Conservation (phyloP, 2,797 vertebrate genomes). For the Pangasius sanitwongsei region DNA sequence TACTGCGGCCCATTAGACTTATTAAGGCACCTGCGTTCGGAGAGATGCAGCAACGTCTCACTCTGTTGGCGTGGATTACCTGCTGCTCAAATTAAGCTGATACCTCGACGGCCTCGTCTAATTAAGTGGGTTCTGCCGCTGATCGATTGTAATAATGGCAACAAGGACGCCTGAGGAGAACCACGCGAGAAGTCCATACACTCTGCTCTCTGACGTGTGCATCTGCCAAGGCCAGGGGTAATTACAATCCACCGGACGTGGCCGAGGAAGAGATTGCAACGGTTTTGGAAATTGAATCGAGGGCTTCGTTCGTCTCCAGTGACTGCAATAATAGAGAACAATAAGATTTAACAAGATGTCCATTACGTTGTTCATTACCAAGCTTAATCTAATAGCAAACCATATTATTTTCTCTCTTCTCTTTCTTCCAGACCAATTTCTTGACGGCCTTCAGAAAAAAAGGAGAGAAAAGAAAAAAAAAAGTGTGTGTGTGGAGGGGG, state of each 20-base stretch:
- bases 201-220: conserved; percentile 31
- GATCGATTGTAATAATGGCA: conserved; percentile 68
- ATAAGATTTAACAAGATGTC: conserved; percentile 67
- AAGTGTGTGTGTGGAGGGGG: background rate
- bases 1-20: conserved; percentile 38
- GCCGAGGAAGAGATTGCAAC: conserved; percentile 54
- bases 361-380: conserved; percentile 62
- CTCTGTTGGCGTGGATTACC: conserved; percentile 69
- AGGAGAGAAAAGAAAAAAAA: conserved; percentile 48
- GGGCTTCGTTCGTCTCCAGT: conserved; percentile 61
- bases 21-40: conserved; percentile 39
- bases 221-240: conserved; percentile 59
- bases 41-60: conserved; percentile 10
- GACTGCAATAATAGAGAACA: conserved; percentile 65
- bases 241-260: conserved; percentile 64
- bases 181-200: conserved; percentile 19
- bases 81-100: conserved; percentile 67
- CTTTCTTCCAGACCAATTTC: conserved; percentile 19
- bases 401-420: conserved; percentile 26
- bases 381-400: conserved; percentile 65
- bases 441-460: conserved; percentile 37
- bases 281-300: conserved; percentile 72
- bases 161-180: conserved; percentile 43
- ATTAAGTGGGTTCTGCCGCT: conserved; percentile 71
- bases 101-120: conserved; percentile 67